phyloP scores from a whole-genome alignment of 2,888 invertebrate genomes.

The Mechanitis messenoides region DNA sequence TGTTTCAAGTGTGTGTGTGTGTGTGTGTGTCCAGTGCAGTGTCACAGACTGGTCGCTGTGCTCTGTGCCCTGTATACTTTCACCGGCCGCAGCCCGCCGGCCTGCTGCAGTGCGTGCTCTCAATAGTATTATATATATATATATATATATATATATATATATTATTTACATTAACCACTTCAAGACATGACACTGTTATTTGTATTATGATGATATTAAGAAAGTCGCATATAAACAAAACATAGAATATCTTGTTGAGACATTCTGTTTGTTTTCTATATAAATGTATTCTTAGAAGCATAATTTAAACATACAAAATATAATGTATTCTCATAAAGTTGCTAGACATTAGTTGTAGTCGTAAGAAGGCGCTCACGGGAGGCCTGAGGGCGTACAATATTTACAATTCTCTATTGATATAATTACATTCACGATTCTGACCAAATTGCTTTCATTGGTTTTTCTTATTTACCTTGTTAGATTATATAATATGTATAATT shows the following conservation, averaged over 20 bases:
- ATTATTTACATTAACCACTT: slow-evolving; percentile 9
- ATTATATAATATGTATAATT: slow-evolving; percentile 1
- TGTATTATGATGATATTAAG: not conserved
- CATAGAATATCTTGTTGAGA: too few relatives aligned
- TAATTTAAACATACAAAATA: too few relatives aligned
- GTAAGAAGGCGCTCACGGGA: slow-evolving; percentile 37
- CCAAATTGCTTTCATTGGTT: slow-evolving; percentile 17
- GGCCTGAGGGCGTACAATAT: slow-evolving; percentile 46
- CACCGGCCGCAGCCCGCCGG: slow-evolving; percentile 50
- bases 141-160: not conserved
- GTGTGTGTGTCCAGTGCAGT: slow-evolving; percentile 53
- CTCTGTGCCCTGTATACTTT: slow-evolving; percentile 66
- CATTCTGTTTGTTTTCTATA: too few relatives aligned
- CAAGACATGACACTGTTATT: slow-evolving; percentile 8
- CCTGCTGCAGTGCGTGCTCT: slow-evolving; percentile 23
- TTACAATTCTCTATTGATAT: slow-evolving; percentile 38
- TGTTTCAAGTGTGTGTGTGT: not conserved
- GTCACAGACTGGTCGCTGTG: slow-evolving; percentile 48
- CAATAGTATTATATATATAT: slow-evolving; percentile 3
- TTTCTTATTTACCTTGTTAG: slow-evolving; percentile 16
- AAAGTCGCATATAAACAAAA: not conserved
- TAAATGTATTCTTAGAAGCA: not conserved
- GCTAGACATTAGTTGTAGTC: slow-evolving; percentile 15
- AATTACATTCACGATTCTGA: slow-evolving; percentile 28
- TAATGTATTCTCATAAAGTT: too few relatives aligned